Evolutionary conservation across 2,888 invertebrate genomes (phyloP).

Genomic region (Brenthis ino): DNA sequence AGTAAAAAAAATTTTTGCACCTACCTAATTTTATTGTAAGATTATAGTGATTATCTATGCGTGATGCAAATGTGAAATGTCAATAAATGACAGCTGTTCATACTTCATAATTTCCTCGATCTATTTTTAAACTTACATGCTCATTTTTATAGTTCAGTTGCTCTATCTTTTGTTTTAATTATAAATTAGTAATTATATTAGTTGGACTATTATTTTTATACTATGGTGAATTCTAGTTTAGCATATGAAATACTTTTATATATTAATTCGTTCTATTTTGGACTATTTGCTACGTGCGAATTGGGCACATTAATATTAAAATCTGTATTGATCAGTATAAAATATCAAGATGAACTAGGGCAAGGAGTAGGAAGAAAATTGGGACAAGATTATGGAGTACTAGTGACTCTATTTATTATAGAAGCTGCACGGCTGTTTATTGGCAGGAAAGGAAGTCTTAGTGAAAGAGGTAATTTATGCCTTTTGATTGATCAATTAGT

Average conservation of each 20-base stretch:
- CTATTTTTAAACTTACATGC: slow-evolving; percentile 27
- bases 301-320: slow-evolving; percentile 90
- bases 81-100: neutral
- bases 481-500: neutral
- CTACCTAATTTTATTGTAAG: too few species aligned
- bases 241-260: slow-evolving; percentile 92
- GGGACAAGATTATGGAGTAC: slow-evolving; percentile 89
- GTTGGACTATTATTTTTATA: neutral
- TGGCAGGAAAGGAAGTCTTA: slow-evolving; percentile 93
- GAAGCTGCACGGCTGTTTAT: slow-evolving; percentile 92
- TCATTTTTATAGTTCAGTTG: slow-evolving; percentile 2
- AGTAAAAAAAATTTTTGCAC: too few species aligned
- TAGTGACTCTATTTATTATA: slow-evolving; percentile 88
- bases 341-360: slow-evolving; percentile 80
- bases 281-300: slow-evolving; percentile 92
- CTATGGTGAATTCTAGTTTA: slow-evolving; percentile 90
- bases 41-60: too few species aligned
- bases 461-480: slow-evolving; percentile 84
- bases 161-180: neutral
- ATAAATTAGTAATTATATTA: neutral
- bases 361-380: slow-evolving; percentile 87
- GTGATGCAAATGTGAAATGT: too few species aligned
- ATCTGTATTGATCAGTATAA: slow-evolving; percentile 83
- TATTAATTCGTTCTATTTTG: slow-evolving; percentile 93
- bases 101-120: neutral